phyloP scores from a whole-genome alignment of 2,888 invertebrate species.

The Hermodice carunculata region DNA sequence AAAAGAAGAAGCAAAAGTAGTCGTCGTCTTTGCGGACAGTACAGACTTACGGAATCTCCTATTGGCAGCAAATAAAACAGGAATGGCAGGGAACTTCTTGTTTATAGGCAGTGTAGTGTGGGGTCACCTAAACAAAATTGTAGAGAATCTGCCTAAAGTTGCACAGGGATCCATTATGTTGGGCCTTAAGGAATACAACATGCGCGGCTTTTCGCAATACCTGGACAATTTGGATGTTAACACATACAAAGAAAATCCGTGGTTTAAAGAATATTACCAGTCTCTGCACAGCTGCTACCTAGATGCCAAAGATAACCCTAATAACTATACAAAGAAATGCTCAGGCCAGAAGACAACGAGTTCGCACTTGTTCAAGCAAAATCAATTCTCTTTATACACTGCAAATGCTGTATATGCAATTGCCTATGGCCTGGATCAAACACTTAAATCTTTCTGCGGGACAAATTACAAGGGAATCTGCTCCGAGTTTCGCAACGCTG shows the following conservation, averaged over 20 bases:
- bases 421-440: slow-evolving; percentile 51
- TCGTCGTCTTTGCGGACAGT: not conserved
- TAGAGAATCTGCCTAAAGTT: too few species aligned
- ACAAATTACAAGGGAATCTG: slow-evolving; percentile 48
- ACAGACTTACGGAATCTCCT: not conserved
- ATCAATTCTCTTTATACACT: slow-evolving; percentile 42
- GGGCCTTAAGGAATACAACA: slow-evolving; percentile 26
- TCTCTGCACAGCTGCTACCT: slow-evolving; percentile 52
- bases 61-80: not conserved
- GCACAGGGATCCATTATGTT: too few species aligned
- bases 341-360: slow-evolving; percentile 27
- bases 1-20: not conserved
- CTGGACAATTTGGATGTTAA: slow-evolving; percentile 38
- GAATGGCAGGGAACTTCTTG: not conserved
- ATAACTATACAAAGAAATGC: slow-evolving; percentile 38
- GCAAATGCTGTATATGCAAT: slow-evolving; percentile 55
- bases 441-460: slow-evolving; percentile 55
- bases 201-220: slow-evolving; percentile 43
- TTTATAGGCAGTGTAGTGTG: not conserved
- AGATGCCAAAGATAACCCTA: slow-evolving; percentile 40
- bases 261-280: slow-evolving; percentile 56
- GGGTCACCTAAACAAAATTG: too few species aligned
- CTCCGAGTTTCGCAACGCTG: slow-evolving; percentile 46
- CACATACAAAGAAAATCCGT: slow-evolving; percentile 43
- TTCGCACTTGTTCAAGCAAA: slow-evolving; percentile 33